Evolutionary conservation across 2,888 invertebrate genomes (phyloP).

Genomic region (Melieria picta): DNA sequence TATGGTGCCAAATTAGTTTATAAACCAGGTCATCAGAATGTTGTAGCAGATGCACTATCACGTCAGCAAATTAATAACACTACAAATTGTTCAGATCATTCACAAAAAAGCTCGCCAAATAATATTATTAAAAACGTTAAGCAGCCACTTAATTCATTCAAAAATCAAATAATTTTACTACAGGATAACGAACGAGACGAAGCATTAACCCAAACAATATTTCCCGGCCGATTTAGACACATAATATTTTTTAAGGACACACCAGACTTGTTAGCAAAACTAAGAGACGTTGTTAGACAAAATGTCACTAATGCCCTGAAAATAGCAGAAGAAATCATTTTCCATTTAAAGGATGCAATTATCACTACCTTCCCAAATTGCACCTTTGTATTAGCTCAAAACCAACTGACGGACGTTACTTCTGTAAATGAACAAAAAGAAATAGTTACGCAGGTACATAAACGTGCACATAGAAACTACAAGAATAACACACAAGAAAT

Average conservation of each 20-base stretch:
- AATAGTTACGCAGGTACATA: background rate
- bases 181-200: background rate
- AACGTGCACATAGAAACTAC: background rate
- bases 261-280: conserved; percentile 1
- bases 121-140: too few relatives aligned
- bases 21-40: too few relatives aligned
- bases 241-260: conserved; percentile 6
- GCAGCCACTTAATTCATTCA: too few relatives aligned
- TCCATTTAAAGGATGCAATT: background rate
- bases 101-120: too few relatives aligned
- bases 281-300: background rate
- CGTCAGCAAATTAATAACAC: too few relatives aligned
- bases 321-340: background rate
- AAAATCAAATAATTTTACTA: too few relatives aligned
- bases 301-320: background rate
- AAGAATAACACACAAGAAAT: background rate
- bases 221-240: conserved; percentile 7
- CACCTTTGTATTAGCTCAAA: background rate
- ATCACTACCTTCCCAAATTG: background rate
- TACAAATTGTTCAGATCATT: too few relatives aligned
- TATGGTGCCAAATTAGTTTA: too few relatives aligned
- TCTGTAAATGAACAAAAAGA: background rate
- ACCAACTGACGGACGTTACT: background rate
- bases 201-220: background rate
- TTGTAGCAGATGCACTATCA: too few relatives aligned